phyloP scores from a whole-genome alignment of 2,888 invertebrate genomes.

The Camptogramma bilineatum region DNA sequence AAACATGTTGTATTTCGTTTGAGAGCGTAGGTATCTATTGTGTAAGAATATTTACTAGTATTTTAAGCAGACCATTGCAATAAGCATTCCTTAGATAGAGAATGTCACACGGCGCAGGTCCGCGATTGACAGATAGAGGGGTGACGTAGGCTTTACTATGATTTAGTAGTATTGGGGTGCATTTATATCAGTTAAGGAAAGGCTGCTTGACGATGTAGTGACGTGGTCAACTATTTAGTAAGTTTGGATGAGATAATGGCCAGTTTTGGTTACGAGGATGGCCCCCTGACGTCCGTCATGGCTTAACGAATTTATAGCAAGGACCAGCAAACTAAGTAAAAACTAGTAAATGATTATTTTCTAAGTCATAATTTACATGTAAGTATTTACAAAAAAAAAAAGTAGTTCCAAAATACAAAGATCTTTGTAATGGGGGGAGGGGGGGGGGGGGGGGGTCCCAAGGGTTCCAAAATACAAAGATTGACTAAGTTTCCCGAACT shows the following conservation, averaged over 20 bases:
- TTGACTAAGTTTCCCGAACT: too few relatives aligned
- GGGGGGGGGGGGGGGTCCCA: too few relatives aligned
- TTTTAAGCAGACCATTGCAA: background rate
- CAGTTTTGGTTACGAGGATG: background rate
- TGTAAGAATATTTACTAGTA: background rate
- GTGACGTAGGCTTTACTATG: background rate
- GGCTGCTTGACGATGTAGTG: background rate
- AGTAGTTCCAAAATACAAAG: too few relatives aligned
- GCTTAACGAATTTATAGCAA: background rate
- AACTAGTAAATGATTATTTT: too few relatives aligned
- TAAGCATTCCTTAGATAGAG: background rate
- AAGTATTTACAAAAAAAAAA: too few relatives aligned
- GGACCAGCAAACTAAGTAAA: too few relatives aligned
- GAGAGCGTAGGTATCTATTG: background rate
- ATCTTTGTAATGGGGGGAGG: too few relatives aligned
- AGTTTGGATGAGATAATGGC: background rate
- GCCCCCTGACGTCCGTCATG: too few relatives aligned
- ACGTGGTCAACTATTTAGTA: background rate
- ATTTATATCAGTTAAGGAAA: conserved; percentile 15
- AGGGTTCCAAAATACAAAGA: too few relatives aligned
- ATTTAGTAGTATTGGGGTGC: conserved; percentile 15
- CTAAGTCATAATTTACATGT: too few relatives aligned
- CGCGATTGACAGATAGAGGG: conserved; percentile 14
- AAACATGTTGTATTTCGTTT: background rate
- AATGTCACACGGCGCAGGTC: conserved; percentile 16